Evolutionary conservation across 2,888 invertebrate genomes (phyloP), one percentile per base, ranked within the genome.

Genomic region (Hecatera dysodea): DNA sequence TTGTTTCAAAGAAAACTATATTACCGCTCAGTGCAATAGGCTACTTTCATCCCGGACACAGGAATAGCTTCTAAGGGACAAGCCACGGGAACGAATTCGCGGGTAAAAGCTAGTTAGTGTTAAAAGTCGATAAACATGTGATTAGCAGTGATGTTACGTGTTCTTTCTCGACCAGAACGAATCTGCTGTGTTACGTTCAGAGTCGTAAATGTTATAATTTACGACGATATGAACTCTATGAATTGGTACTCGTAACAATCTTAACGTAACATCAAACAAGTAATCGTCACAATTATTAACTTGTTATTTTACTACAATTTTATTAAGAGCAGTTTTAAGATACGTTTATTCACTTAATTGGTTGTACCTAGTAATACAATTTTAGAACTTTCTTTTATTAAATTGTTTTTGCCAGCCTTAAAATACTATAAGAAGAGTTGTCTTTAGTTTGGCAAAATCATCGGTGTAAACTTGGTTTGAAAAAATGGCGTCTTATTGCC

Each of bases 171-270:
- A 46, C 17, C 57, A 44, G 52, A 67, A 72, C 67, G 57, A 75
- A 72, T 39, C 67, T 50, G n/a, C n/a, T 44, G 12, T 66, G 36
- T 75, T 72, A 75, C 57, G 44, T 46, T 39, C 33, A 55, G 74
- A 74, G 33, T 66, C 36, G 52, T 52, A 52, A 67, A 53, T 67
- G 42, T 57, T 44, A 59, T 39, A 57, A 67, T 72, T 75, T 67
- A 72, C 29, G 50, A 36, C 75, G 17, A 29, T 27, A 24, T 44
- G 42, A 75, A 27, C 9, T 44, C 19, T 27, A 29, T 29, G 48
- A 48, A 48, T 48, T 55, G 55, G 65, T 48, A n/a, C n/a, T n/a
- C n/a, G n/a, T n/a, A 33, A 48, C 1, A 24, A 55, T 64, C 19
- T 0, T 44, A 39, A 33, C 39, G 46, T 63, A 53, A 48, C 24